A percentile compares a stretch with the other conserved stretches of the same genome.
Conservation (phyloP, 2,888 invertebrate species). For the Resseliella maxima region DNA sequence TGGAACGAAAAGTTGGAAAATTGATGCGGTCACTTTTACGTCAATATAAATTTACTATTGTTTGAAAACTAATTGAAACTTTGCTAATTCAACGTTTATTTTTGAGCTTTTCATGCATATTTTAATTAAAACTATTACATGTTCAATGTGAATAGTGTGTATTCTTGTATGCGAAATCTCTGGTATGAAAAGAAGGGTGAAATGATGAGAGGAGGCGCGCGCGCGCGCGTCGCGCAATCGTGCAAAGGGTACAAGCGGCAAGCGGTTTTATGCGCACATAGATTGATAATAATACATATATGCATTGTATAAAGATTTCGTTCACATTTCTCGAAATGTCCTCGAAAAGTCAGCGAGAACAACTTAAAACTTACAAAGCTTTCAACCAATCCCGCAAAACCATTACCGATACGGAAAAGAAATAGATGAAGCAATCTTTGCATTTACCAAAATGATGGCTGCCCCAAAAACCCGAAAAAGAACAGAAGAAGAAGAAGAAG, state of each 20-base stretch:
- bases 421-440: not conserved
- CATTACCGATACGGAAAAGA: conserved; percentile 41
- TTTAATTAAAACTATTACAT: conserved; percentile 53
- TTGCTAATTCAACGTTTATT: conserved; percentile 39
- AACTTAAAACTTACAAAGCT: conserved; percentile 46
- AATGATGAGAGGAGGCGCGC: not conserved
- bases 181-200: not conserved
- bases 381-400: conserved; percentile 21
- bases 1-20: conserved; percentile 46
- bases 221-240: not conserved
- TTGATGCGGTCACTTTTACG: conserved; percentile 53
- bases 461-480: not conserved
- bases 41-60: conserved; percentile 53
- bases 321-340: not conserved
- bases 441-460: not conserved
- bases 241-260: too few species aligned
- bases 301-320: not conserved
- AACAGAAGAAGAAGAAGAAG: not conserved
- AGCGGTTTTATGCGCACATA: not conserved
- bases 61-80: conserved; percentile 53
- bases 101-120: conserved; percentile 49
- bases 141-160: conserved; percentile 38
- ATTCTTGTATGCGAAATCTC: too few species aligned
- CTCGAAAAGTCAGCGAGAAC: conserved; percentile 25
- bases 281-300: conserved; percentile 25